Percentiles rank a stretch among this genome's conserved stretches.
phyloP scores from a whole-genome alignment of 2,888 invertebrate species.

The Andrena fulva region DNA sequence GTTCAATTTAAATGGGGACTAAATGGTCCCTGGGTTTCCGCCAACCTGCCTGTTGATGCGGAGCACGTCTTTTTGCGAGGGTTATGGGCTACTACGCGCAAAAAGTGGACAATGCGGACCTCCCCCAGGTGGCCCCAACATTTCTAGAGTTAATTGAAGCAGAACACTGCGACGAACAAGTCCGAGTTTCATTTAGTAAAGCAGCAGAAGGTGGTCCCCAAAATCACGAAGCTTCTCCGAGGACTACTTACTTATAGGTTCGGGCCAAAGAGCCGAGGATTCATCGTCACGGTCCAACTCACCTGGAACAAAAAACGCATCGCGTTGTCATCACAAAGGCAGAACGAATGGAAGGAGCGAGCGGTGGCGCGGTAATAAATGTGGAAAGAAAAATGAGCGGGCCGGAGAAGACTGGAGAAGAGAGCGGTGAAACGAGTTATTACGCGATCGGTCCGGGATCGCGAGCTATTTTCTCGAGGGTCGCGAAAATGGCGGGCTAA shows the following conservation, averaged over 20 bases:
- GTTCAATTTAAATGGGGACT: background rate
- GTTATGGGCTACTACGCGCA: too few relatives aligned
- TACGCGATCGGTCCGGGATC: background rate
- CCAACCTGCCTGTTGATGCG: too few relatives aligned
- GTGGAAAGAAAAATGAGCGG: slow-evolving; percentile 3
- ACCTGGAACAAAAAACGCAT: slow-evolving; percentile 28
- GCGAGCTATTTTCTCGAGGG: background rate
- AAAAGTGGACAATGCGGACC: too few relatives aligned
- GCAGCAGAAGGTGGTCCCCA: background rate
- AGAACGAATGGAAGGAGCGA: background rate
- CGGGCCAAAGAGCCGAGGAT: background rate
- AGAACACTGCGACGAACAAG: background rate
- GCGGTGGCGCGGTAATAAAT: background rate
- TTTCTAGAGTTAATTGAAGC: too few relatives aligned
- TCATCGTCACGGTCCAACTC: slow-evolving; percentile 1
- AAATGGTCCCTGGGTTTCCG: background rate
- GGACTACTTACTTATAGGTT: background rate
- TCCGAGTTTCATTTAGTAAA: background rate
- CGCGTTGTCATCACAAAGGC: background rate
- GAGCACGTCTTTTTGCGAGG: too few relatives aligned
- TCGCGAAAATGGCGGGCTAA: slow-evolving; percentile 15
- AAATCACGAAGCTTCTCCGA: background rate
- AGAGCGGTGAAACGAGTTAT: background rate
- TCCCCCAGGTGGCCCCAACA: too few relatives aligned
- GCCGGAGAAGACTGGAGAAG: background rate